A percentile compares a stretch with the other conserved stretches of the same genome.
Conservation (phyloP, 2,113 vertebrate genomes). For the Hippoglossus stenolepis region DNA sequence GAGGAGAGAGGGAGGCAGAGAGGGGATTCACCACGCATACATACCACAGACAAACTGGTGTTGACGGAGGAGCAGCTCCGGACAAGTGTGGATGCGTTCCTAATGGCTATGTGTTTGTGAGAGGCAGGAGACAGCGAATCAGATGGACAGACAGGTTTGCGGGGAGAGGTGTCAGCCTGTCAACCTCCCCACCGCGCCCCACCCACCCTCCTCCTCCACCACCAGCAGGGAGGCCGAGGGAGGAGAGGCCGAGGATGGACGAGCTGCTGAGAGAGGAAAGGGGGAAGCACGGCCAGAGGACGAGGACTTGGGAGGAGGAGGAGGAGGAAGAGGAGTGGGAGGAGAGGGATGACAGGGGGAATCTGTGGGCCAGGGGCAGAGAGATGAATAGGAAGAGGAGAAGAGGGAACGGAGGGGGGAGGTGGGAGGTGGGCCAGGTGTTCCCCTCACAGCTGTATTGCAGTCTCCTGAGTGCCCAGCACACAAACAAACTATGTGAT, state of each 20-base stretch:
- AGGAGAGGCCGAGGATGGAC: constrained; percentile 64
- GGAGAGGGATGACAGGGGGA: constrained; percentile 70
- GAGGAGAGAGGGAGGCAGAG: constrained; percentile 13
- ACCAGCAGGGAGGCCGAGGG: constrained; percentile 41
- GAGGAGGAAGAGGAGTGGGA: constrained; percentile 52
- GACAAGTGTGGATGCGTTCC: constrained; percentile 75
- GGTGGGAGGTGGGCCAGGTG: constrained; percentile 66
- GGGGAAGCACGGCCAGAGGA: constrained; percentile 45
- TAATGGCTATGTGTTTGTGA: constrained; percentile 67
- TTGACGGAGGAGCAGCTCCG: constrained; percentile 69
- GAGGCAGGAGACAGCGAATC: constrained; percentile 51
- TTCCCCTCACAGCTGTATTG: constrained; percentile 63
- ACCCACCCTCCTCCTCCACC: constrained; percentile 30
- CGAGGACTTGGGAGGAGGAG: constrained; percentile 3
- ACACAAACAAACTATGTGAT: constrained; percentile 6
- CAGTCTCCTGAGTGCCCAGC: constrained; percentile 23
- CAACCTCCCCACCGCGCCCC: constrained; percentile 27
- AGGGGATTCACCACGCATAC: constrained; percentile 30
- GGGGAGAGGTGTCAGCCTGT: constrained; percentile 49
- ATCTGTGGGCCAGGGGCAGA: constrained; percentile 58
- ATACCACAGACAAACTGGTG: constrained; percentile 70
- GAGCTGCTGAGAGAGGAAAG: constrained; percentile 75
- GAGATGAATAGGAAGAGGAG: constrained; percentile 57
- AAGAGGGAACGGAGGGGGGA: constrained; percentile 16
- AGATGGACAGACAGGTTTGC: constrained; percentile 39